Base-by-base conservation (phyloP, 2,797 vertebrate species). In the Microcaecilia unicolor region DNA sequence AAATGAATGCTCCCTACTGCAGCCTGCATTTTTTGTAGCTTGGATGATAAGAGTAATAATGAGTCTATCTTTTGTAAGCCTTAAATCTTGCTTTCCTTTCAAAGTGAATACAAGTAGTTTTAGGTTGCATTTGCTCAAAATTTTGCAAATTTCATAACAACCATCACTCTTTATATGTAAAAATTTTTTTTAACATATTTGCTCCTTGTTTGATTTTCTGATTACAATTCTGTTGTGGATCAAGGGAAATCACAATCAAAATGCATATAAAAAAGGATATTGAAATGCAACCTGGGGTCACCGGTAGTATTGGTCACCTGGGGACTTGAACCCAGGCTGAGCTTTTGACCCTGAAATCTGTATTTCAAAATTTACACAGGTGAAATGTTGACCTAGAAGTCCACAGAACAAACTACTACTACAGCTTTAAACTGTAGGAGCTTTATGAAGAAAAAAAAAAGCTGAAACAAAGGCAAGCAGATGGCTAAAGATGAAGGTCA, bases 401-500 rank as follows among this genome's bases (percentile, higher is more conserved):
- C 70, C 53, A 35, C 15, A 56, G 66, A 72, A 70, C 51, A 62
- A 74, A 80, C 62, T 50, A 66, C 62, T 50, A 66, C 70, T 75
- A 67, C 44, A 61, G 61, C 76, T 80, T 80, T 77, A 74, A 79
- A 56, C 64, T 56, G 53, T 41, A 52, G 51, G n/a, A 76, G 76
- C 74, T 67, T 78, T 80, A 61, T 32, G 34, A 46, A 33, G 51
- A 57, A 26, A 60, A 54, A 60, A 48, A 56, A 72, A 55, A 47
- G 53, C 62, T 51, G 66, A 82, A 83, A 84, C 71, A 83, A 77
- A 67, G 67, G 76, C 81, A 86, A 89, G 82, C 88, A 92, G 88
- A 93, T 92, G 90, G 89, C 82, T 89, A 85, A 88, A 89, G 85
- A 95, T 86, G 84, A 91, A 90, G 88, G 90, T 93, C 89, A 91